These are phyloP conservation scores for Synergus umbraculus DNA, from an alignment of 2,888 invertebrate genomes.

Conservation along the genomic window DNA sequence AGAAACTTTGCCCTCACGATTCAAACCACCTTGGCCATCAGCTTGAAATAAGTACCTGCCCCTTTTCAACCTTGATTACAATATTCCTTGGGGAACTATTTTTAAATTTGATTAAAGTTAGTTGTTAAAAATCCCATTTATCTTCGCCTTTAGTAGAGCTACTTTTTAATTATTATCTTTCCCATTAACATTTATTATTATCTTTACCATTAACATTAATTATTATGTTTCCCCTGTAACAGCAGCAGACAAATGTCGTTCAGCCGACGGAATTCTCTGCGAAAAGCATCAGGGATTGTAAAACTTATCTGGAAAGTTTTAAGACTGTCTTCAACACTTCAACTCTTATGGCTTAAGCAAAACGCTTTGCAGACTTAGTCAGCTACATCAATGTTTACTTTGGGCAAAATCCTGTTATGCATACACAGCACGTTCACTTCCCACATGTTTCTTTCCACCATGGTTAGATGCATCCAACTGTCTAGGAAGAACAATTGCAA, in stretches of 20 bases:
- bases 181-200: neutral
- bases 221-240: neutral
- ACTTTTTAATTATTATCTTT: neutral
- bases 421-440: constrained; percentile 40
- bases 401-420: constrained; percentile 34
- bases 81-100: neutral
- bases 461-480: constrained; percentile 24
- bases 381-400: constrained; percentile 41
- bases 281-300: constrained; percentile 14
- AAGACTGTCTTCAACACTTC: neutral
- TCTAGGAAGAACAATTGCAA: constrained; percentile 13
- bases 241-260: neutral
- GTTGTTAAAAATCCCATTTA: constrained; percentile 11
- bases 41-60: neutral
- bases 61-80: constrained; percentile 8
- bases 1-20: constrained; percentile 37
- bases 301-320: constrained; percentile 25
- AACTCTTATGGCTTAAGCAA: constrained; percentile 30
- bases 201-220: neutral
- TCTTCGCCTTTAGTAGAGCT: neutral
- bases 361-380: constrained; percentile 39
- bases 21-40: constrained; percentile 14
- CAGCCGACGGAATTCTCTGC: neutral
- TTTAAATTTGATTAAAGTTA: neutral
- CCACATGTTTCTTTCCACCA: constrained; percentile 38